Evolutionary conservation across 2,797 vertebrate species (phyloP), one percentile per base, ranked within the genome.

Genomic region (Cynodonichthys magdalenae): DNA sequence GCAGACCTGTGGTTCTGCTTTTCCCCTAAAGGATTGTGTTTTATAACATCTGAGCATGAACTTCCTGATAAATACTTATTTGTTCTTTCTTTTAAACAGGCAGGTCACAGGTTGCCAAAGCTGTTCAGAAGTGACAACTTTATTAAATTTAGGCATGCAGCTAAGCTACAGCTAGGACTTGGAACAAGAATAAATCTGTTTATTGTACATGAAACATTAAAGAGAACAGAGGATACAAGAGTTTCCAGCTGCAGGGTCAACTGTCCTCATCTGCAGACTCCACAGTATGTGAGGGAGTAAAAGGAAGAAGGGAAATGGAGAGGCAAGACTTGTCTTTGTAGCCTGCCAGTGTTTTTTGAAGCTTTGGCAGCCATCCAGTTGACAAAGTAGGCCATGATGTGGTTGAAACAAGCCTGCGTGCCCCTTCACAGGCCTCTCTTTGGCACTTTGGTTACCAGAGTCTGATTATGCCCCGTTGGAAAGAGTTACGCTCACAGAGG

Each of bases 291-390:
- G 59, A 75, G 57, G 66, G 74, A 83, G 67, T 62, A 57, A 59
- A 65, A 71, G 65, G 68, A 87, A 72, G 39, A 64, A 29, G 66
- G 66, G 51, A 58, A 60, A 46, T 36, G 47, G 66, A 68, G 61
- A 75, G 60, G 71, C 66, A 77, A 67, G 66, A 54, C 68, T 63
- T 69, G 67, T 74, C 75, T 80, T 82, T 85, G 73, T 80, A 79
- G 75, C 78, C 59, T 64, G 70, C 75, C 75, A 46, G 78, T 81
- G 81, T 85, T 87, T 84, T 80, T 84, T 84, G 82, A 83, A 83
- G 81, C 66, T 68, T 80, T 86, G 87, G 87, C 84, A 50, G 53
- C 60, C 55, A 24, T 73, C 86, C 90, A 89, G 67, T 65, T 90
- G 86, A 86, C 90, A 83, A 64, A 66, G 62, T 20, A 3, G 70